Evolutionary conservation across 2,888 invertebrate species (phyloP).

Genomic region (Serripes groenlandicus): DNA sequence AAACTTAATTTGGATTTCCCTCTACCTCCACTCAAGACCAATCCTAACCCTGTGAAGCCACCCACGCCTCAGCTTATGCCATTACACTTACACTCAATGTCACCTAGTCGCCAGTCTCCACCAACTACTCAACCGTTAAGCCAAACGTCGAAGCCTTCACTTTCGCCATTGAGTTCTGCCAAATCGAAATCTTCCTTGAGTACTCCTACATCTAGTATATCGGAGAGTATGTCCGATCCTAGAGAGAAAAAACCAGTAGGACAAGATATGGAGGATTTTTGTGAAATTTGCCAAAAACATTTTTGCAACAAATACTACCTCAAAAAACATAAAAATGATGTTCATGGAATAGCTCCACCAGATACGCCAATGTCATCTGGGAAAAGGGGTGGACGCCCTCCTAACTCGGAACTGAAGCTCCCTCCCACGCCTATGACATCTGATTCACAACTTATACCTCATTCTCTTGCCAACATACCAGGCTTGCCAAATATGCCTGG

Average conservation of each 20-base stretch:
- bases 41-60: slow-evolving; percentile 49
- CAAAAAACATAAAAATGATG: slow-evolving; percentile 86
- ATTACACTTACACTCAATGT: slow-evolving; percentile 62
- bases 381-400: slow-evolving; percentile 77
- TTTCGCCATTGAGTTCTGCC: slow-evolving; percentile 53
- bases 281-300: slow-evolving; percentile 87
- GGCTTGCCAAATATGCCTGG: slow-evolving; percentile 81
- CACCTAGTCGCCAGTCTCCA: slow-evolving; percentile 69
- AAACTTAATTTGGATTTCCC: slow-evolving; percentile 65
- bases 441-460: slow-evolving; percentile 76
- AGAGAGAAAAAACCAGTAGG: slow-evolving; percentile 55
- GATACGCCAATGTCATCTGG: slow-evolving; percentile 71
- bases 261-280: slow-evolving; percentile 86
- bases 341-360: slow-evolving; percentile 86
- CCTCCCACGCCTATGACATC: slow-evolving; percentile 73
- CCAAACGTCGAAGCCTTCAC: slow-evolving; percentile 63
- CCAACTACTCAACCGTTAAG: slow-evolving; percentile 64
- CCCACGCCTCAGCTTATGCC: slow-evolving; percentile 60
- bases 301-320: slow-evolving; percentile 87
- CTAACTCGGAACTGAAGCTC: slow-evolving; percentile 74
- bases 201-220: slow-evolving; percentile 36
- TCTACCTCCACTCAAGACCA: slow-evolving; percentile 69
- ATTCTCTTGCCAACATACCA: slow-evolving; percentile 81
- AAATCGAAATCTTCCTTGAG: slow-evolving; percentile 57
- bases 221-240: slow-evolving; percentile 44